Base-by-base conservation (phyloP, 2,888 invertebrate species). In the Tiliacea citrago region DNA sequence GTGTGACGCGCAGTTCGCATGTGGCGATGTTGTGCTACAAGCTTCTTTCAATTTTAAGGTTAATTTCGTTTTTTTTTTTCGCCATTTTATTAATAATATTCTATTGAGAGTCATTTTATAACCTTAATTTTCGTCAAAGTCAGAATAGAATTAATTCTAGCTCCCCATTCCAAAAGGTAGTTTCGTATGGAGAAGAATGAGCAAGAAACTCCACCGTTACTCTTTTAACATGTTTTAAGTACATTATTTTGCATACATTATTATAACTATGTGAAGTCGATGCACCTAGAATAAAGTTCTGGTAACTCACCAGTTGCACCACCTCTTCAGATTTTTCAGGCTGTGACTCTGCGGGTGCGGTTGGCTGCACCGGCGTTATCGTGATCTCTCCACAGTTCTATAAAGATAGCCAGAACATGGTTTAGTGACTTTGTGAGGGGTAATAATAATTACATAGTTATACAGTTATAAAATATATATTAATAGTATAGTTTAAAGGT, bases 371-470 rank as follows among this genome's bases (percentile, higher is more conserved):
- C 65, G 97, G 97, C 18, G 97, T 97, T 81, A 97, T 97, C 29
- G 97, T 97, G 81, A 97, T 97, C 91, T 97, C 97, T 58, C 97
- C 97, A 84, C 97, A 97, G 86, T 96, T 96, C 96, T 97, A 94
- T 76, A 93, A 91, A 61, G 63, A 83, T 35, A 80, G 1, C n/a
- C 61, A 21, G 7, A 8, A 24, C 4, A 13, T 24, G 57, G 18
- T 13, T 73, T 69, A 70, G 2, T 42, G 6, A 18, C 35, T 35
- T 66, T 66, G 24, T 66, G 29, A 13, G 13, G 16, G 3, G 3
- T 1, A 12, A 13, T 0, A 16, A 51, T 58, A 53, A 47, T 55
- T 18, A 63, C 51, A 68, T 55, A 35, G 47, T n/a, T n/a, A n/a
- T n/a, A 29, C 2, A 42, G 6, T 75, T 55, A 29, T 55, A 49